Evolutionary conservation across 2,113 vertebrate species (phyloP).

Genomic region (Uropsilus gracilis): DNA sequence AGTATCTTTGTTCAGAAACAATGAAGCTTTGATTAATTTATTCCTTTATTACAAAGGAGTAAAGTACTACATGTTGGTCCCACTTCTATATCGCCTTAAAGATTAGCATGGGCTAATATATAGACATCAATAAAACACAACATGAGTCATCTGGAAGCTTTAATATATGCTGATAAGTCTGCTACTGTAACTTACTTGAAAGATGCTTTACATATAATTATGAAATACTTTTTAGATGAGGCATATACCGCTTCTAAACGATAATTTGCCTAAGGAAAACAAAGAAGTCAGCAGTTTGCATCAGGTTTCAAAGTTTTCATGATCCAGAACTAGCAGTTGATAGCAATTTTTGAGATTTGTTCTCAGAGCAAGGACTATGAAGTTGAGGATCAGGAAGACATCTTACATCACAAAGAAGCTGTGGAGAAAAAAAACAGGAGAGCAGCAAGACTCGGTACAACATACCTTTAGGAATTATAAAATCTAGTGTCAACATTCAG

Average conservation of each 20-base stretch:
- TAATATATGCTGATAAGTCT: background rate
- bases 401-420: background rate
- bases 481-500: background rate
- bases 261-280: background rate
- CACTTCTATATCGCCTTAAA: background rate
- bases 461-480: background rate
- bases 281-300: background rate
- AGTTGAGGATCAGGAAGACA: background rate
- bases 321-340: background rate
- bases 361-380: background rate
- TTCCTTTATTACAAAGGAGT: background rate
- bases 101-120: background rate
- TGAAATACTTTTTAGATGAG: background rate
- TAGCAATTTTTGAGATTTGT: background rate
- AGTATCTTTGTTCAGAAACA: conserved; percentile 8
- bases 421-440: background rate
- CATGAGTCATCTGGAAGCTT: background rate
- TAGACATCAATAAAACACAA: background rate
- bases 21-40: background rate
- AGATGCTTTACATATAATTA: background rate
- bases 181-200: background rate
- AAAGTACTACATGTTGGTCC: background rate
- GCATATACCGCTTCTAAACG: conserved; percentile 22
- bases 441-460: background rate
- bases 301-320: conserved; percentile 7